A percentile compares a stretch with the other conserved stretches of the same genome.
Evolutionary conservation across 1,140 invertebrate species (phyloP).

Genomic region (Nautilus pompilius): DNA sequence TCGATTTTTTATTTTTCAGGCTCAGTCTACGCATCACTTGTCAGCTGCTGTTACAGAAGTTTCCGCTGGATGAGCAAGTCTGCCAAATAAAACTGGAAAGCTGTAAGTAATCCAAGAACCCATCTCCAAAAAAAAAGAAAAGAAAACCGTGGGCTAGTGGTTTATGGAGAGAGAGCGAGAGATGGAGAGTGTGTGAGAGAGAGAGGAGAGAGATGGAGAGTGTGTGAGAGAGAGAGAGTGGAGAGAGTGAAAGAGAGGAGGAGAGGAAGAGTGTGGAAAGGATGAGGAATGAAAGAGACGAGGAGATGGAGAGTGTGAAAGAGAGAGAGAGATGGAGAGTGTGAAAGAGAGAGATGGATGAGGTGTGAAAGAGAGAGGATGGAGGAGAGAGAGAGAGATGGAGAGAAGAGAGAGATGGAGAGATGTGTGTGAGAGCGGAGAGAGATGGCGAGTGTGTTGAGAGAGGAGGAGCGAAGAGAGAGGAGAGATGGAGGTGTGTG

Average conservation of each 20-base stretch:
- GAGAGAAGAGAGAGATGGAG: background rate
- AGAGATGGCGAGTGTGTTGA: no score
- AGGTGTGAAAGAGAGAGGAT: background rate
- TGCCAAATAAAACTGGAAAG: conserved; percentile 92
- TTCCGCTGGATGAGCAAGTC: conserved; percentile 90
- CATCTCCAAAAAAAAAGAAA: no score
- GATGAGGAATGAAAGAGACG: no score
- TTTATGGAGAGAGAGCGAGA: no score
- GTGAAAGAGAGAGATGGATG: background rate
- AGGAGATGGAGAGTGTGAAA: conserved; percentile 12
- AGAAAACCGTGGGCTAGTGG: no score
- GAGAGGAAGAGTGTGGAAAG: no score
- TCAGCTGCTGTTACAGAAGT: conserved; percentile 92
- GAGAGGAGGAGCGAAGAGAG: no score
- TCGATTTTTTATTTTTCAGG: conserved; percentile 17
- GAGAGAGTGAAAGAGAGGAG: no score
- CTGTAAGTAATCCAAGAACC: no score
- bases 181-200: no score
- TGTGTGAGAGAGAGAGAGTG: no score
- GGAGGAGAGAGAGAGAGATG: background rate
- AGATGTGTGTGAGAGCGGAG: background rate
- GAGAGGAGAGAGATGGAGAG: no score
- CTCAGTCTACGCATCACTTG: conserved; percentile 59
- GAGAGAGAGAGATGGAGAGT: conserved; percentile 7
- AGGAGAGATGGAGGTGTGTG: background rate